Percentiles rank a stretch among this genome's conserved stretches.
Conservation (phyloP, 2,113 vertebrate genomes). For the Mustelus asterias region DNA sequence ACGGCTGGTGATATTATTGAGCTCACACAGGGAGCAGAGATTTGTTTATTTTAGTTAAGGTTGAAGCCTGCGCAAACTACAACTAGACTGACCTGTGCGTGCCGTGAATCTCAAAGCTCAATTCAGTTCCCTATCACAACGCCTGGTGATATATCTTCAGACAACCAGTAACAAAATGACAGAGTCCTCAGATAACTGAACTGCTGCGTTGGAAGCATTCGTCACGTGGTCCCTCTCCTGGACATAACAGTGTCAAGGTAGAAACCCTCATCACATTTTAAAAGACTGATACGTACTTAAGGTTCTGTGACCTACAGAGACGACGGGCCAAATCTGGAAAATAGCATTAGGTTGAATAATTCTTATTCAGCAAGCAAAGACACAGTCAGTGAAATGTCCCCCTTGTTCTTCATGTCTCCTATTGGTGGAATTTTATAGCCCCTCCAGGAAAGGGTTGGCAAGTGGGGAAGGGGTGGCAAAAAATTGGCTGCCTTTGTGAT, state of each 20-base stretch:
- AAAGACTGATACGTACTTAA: not conserved
- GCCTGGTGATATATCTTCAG: not conserved
- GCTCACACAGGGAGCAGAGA: not conserved
- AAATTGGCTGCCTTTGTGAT: too few relatives aligned
- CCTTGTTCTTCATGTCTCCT: not conserved
- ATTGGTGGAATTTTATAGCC: not conserved
- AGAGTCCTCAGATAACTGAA: not conserved
- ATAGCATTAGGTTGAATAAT: not conserved
- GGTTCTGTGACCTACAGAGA: not conserved
- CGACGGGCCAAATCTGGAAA: not conserved
- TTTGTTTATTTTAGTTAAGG: not conserved
- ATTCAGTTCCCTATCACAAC: not conserved
- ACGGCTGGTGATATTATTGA: not conserved
- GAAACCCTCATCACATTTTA: not conserved
- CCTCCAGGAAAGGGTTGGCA: not conserved
- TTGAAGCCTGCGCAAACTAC: not conserved
- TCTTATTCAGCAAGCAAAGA: not conserved
- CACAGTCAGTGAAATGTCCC: not conserved
- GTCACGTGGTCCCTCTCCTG: not conserved
- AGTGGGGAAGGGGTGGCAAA: not conserved
- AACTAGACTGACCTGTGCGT: constrained; percentile 1
- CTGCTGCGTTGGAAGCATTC: not conserved
- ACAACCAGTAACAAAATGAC: not conserved
- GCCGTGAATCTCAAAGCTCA: not conserved
- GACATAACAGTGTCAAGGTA: not conserved